Evolutionary conservation across 2,113 vertebrate genomes (phyloP), one percentile per base, ranked within the genome.

Genomic region (Penelope pileata): DNA sequence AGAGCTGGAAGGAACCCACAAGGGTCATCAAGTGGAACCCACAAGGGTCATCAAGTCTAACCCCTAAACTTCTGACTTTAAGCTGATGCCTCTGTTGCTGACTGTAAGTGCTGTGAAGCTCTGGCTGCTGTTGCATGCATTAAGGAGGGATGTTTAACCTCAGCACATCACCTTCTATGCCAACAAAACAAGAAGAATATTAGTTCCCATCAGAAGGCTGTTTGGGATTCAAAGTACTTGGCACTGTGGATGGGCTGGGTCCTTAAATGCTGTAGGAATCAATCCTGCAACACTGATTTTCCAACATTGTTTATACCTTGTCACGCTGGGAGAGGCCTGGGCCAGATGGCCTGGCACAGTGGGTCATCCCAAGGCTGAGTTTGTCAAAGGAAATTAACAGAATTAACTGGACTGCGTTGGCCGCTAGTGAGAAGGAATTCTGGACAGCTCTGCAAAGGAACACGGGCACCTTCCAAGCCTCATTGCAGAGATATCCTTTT

Each of bases 271-370:
- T 76, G 4, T 2, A 58, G 66, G 82, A 89, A 19, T 18, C 47
- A 29, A 58, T 9, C 88, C 67, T 3, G 10, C 43, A 76, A 17
- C 21, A 0, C 0, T 45, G 90, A 34, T 60, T 67, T 73, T 68
- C 36, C 48, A 88, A 43, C 6, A 0, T 40, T 62, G 24, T 34
- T 90, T 86, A 19, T 45, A 6, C 6, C 45, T 74, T 29, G 26
- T 34, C 67, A 23, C 34, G 9, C 47, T 9, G 56, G 91, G 64
- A 89, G 64, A 36, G 75, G 64, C 66, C 38, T 75, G 66, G 69
- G 77, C 86, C 94, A 96, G 89, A 75, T 96, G 93, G 93, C 34
- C 51, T 51, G 68, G 69, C 93, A 29, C 91, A 83, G 86, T 40
- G 53, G 77, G 89, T 29, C 64, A 21, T n/a, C 64, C 64, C 62